Conservation (phyloP, 2,888 invertebrate genomes). For the Acrobasis suavella region DNA sequence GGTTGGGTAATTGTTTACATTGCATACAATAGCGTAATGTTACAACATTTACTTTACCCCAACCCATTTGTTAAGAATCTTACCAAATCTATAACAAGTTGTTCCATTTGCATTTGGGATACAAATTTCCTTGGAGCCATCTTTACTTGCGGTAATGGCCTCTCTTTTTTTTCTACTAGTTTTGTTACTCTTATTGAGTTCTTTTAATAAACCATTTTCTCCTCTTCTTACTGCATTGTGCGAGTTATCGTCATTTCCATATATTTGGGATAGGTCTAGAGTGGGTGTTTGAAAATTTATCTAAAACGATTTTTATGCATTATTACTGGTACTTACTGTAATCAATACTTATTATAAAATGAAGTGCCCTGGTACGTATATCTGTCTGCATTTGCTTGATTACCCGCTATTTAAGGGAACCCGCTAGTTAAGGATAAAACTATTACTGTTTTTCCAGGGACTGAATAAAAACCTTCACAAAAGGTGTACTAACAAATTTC, state of each 20-base stretch:
- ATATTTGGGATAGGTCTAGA: slow-evolving; percentile 63
- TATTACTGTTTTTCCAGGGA: too few relatives aligned
- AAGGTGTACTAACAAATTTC: too few relatives aligned
- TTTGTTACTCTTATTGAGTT: not conserved
- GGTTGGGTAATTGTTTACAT: too few relatives aligned
- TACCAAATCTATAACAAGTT: slow-evolving; percentile 62
- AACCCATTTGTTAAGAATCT: slow-evolving; percentile 29
- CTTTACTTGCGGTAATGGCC: slow-evolving; percentile 50
- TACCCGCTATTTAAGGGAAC: too few relatives aligned
- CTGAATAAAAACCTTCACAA: too few relatives aligned
- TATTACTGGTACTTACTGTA: too few relatives aligned
- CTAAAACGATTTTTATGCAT: slow-evolving; percentile 37
- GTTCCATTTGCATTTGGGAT: slow-evolving; percentile 51
- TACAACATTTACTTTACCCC: too few relatives aligned
- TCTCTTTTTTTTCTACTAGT: slow-evolving; percentile 39
- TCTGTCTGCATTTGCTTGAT: too few relatives aligned
- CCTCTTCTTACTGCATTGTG: slow-evolving; percentile 48
- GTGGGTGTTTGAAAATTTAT: slow-evolving; percentile 66
- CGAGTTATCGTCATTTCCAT: slow-evolving; percentile 56
- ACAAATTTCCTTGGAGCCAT: slow-evolving; percentile 38
- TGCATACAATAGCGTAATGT: too few relatives aligned
- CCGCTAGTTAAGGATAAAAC: too few relatives aligned
- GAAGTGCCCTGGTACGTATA: too few relatives aligned
- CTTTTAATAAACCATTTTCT: slow-evolving; percentile 54
- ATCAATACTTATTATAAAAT: too few relatives aligned